Conservation (phyloP, 2,797 vertebrate species). For the Austrolebias charrua region DNA sequence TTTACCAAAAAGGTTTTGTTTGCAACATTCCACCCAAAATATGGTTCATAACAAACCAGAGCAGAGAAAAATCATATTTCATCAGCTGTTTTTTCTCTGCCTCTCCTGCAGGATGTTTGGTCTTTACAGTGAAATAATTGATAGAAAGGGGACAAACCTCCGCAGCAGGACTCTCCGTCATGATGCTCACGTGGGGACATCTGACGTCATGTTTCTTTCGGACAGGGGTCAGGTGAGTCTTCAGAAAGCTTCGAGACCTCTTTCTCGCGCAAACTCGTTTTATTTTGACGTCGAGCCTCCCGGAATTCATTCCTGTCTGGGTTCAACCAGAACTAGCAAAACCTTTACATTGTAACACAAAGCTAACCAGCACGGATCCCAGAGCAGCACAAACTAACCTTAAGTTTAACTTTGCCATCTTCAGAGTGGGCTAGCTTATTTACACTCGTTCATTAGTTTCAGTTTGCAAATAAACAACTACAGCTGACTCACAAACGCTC, state of each 20-base stretch:
- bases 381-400: background rate
- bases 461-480: background rate
- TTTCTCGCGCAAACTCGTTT: conserved; percentile 71
- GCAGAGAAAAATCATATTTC: too few relatives aligned
- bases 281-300: conserved; percentile 46
- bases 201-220: too few relatives aligned
- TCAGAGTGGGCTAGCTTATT: background rate
- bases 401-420: background rate
- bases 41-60: too few relatives aligned
- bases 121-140: too few relatives aligned
- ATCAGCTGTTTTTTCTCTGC: too few relatives aligned
- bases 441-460: background rate
- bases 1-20: too few relatives aligned
- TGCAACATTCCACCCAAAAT: too few relatives aligned
- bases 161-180: conserved; percentile 23
- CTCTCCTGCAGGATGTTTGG: too few relatives aligned
- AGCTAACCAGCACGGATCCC: too few relatives aligned
- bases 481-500: background rate
- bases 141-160: conserved; percentile 37
- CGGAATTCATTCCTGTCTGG: conserved; percentile 54
- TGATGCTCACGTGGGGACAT: conserved; percentile 3
- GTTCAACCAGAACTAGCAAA: conserved; percentile 13
- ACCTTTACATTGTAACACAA: background rate
- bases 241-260: conserved; percentile 57
- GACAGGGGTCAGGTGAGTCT: conserved; percentile 58